These are phyloP conservation scores for Rotaria sp. DNA, from an alignment of 2,888 invertebrate species.

Conservation along the genomic window DNA sequence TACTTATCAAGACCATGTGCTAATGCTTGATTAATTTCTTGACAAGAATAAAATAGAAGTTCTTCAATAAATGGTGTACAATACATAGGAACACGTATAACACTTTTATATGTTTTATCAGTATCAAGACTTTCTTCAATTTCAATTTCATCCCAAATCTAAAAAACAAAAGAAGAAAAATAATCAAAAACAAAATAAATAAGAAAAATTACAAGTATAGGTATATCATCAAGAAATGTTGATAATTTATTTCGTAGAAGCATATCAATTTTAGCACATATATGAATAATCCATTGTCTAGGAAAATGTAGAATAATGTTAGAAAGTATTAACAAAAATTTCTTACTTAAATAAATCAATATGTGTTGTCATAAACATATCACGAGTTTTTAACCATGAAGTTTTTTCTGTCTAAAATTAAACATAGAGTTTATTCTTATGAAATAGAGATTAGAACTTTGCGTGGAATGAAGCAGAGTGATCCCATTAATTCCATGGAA, in stretches of 20 bases:
- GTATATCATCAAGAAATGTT: constrained; percentile 7
- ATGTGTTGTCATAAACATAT: constrained; percentile 2
- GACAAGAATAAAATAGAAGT: background rate
- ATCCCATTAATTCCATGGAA: too few species aligned
- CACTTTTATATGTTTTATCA: constrained; percentile 27
- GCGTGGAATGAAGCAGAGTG: too few species aligned
- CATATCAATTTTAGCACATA: background rate
- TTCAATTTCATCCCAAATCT: constrained; percentile 40
- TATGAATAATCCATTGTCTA: constrained; percentile 20
- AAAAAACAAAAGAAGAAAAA: background rate
- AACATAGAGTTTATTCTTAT: background rate
- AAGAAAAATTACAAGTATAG: background rate
- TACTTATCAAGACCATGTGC: constrained; percentile 23
- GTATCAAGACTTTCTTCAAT: constrained; percentile 35
- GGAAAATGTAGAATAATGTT: background rate
- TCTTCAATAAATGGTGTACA: constrained; percentile 27
- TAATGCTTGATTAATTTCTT: constrained; percentile 13
- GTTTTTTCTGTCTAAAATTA: background rate
- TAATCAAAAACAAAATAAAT: background rate
- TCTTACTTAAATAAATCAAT: constrained; percentile 12
- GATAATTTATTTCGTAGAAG: background rate
- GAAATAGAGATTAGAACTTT: too few species aligned
- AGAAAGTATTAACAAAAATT: background rate
- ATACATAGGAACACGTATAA: constrained; percentile 26
- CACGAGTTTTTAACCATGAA: constrained; percentile 23